These are phyloP conservation scores for Diprion similis DNA, from an alignment of 1,140 invertebrate genomes.

Conservation along the genomic window DNA sequence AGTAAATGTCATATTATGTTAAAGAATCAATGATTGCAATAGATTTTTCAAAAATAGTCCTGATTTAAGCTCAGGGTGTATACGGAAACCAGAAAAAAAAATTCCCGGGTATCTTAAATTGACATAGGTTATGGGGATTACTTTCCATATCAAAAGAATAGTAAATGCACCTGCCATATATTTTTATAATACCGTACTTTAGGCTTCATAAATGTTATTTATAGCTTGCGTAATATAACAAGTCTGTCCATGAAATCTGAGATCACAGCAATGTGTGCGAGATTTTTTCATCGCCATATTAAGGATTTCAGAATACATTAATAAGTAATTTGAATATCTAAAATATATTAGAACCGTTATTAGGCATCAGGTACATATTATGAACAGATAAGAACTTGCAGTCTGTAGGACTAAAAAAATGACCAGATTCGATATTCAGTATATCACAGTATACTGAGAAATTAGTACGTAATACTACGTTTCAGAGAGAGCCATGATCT, in stretches of 20 bases:
- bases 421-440: neutral
- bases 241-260: too few relatives aligned
- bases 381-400: neutral
- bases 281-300: too few relatives aligned
- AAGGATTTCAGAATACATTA: too few relatives aligned
- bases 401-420: neutral
- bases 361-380: neutral
- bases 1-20: conserved; percentile 24
- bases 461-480: neutral
- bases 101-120: neutral
- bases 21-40: conserved; percentile 19
- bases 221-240: too few relatives aligned
- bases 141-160: neutral
- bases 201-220: too few relatives aligned
- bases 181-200: neutral
- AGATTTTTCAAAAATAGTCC: conserved; percentile 17
- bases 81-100: neutral
- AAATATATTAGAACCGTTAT: neutral
- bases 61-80: neutral
- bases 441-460: neutral
- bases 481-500: neutral
- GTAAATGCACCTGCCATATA: neutral
- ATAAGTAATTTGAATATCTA: neutral
- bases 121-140: neutral
- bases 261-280: too few relatives aligned